Conservation (phyloP, 2,797 vertebrate species). For the Buphagus erythrorhynchus region DNA sequence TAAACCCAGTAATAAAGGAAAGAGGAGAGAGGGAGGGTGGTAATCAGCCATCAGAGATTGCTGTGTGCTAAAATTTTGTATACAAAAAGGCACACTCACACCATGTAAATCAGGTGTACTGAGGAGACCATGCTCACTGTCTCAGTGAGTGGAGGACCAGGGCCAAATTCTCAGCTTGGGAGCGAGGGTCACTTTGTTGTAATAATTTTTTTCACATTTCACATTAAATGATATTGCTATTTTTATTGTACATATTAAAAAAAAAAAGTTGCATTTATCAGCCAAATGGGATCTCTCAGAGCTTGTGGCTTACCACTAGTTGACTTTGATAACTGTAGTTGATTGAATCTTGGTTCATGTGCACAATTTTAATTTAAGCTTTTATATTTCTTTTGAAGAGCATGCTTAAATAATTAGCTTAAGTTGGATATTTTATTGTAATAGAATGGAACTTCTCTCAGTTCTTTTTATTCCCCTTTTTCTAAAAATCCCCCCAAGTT, state of each 20-base stretch:
- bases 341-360: neutral
- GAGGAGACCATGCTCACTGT: neutral
- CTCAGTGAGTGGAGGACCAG: neutral
- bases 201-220: neutral
- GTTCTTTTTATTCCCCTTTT: neutral
- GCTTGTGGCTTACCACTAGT: neutral
- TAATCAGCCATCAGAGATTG: slow-evolving; percentile 6
- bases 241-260: neutral
- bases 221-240: neutral
- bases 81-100: neutral
- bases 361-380: neutral
- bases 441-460: neutral
- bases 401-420: neutral
- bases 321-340: neutral
- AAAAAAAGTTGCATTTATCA: neutral
- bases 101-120: neutral
- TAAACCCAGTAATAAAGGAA: slow-evolving; percentile 17
- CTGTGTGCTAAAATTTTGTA: slow-evolving; percentile 12
- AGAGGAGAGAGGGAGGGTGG: neutral
- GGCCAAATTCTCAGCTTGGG: neutral
- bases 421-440: neutral
- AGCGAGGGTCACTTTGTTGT: neutral
- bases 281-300: neutral
- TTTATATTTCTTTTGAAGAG: neutral
- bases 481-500: neutral